Conservation (phyloP, 2,888 invertebrate species). For the Tipula vernalis region DNA sequence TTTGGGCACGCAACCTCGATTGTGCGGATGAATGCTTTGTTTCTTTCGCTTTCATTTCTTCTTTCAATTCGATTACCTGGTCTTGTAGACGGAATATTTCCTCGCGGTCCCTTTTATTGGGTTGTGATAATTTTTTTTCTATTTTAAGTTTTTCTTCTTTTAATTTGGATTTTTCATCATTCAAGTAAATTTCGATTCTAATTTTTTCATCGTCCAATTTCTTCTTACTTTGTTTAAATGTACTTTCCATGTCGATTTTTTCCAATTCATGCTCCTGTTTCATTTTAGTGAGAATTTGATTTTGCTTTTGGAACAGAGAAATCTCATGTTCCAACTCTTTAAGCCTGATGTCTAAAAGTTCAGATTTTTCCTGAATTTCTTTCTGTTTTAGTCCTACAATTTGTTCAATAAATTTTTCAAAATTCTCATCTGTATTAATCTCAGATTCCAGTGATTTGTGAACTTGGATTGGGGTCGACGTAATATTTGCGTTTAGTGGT, state of each 20-base stretch:
- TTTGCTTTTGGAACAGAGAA: constrained; percentile 41
- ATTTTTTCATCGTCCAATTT: constrained; percentile 49
- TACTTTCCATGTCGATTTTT: constrained; percentile 40
- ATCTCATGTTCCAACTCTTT: constrained; percentile 53
- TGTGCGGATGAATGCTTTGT: constrained; percentile 56
- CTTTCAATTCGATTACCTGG: constrained; percentile 50
- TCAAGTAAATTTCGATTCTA: constrained; percentile 48
- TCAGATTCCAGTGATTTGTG: constrained; percentile 20
- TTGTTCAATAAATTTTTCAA: constrained; percentile 14
- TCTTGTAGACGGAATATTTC: constrained; percentile 52
- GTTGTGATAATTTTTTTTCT: constrained; percentile 53
- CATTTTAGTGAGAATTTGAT: constrained; percentile 39
- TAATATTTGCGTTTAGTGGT: constrained; percentile 11
- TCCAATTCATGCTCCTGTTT: constrained; percentile 49
- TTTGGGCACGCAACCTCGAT: constrained; percentile 59
- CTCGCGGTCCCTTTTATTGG: constrained; percentile 54
- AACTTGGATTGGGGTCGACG: constrained; percentile 16
- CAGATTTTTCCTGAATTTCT: constrained; percentile 32
- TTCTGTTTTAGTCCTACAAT: constrained; percentile 14
- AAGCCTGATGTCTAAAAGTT: constrained; percentile 46
- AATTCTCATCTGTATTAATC: constrained; percentile 24
- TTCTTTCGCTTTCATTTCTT: constrained; percentile 59
- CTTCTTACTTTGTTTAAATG: background rate
- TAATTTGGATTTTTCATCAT: constrained; percentile 56
- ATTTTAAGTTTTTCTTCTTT: constrained; percentile 50